These are phyloP conservation scores for Petrolisthes manimaculis DNA, from an alignment of 2,888 invertebrate genomes.

Conservation along the genomic window DNA sequence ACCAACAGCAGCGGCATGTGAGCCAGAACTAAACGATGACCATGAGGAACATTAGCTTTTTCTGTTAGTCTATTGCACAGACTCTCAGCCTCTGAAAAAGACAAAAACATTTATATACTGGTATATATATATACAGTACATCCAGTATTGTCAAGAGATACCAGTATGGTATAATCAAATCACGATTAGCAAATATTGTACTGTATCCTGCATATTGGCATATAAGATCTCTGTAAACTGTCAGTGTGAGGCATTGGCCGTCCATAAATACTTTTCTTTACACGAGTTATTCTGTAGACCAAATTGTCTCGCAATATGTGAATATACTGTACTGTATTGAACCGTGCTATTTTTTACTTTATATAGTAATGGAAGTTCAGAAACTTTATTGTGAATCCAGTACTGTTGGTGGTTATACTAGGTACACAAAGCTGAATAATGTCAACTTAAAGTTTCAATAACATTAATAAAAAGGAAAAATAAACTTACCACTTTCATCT, in stretches of 20 bases:
- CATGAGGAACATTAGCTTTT: conserved; percentile 91
- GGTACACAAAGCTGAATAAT: neutral
- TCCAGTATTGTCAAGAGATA: no score
- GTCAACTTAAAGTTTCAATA: neutral
- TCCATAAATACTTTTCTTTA: no score
- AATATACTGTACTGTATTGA: no score
- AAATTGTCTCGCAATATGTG: no score
- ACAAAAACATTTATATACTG: no score
- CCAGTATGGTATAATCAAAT: no score
- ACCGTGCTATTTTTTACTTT: neutral
- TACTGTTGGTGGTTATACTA: neutral
- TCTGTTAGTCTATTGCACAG: conserved; percentile 93
- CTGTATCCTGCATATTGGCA: no score
- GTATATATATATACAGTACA: no score
- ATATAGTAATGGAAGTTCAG: neutral
- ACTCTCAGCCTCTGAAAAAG: conserved; percentile 87
- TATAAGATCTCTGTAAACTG: no score
- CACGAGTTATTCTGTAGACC: no score
- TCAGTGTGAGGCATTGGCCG: no score
- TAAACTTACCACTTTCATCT: conserved; percentile 87
- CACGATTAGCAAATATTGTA: no score
- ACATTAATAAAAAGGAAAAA: neutral
- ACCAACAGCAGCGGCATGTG: conserved; percentile 96
- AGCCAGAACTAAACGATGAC: conserved; percentile 89
- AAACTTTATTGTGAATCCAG: conserved; percentile 1